Base-by-base conservation (phyloP, 2,797 vertebrate species). In the Corythornis leucogaster region DNA sequence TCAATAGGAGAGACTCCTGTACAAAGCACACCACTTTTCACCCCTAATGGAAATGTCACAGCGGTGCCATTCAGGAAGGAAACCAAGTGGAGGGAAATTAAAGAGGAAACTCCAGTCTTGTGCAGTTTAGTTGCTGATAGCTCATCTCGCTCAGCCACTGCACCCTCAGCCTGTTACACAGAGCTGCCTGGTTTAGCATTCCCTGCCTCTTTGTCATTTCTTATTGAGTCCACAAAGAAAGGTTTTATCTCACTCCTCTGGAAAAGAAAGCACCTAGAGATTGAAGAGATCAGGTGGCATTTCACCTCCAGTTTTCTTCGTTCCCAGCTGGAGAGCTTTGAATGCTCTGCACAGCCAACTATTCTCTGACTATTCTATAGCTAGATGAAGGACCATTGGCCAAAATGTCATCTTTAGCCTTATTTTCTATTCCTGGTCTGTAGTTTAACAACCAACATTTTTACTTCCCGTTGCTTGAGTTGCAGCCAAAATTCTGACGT, bases 401-500 rank as follows among this genome's bases (percentile, higher is more conserved):
- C 97, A 96, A 96, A 97, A 96, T 87, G 73, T 91, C 93, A 87
- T 95, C 96, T 94, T 92, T 94, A 93, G 90, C 84, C 94, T 96
- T 93, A 95, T 96, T 97, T 97, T 96, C 92, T 92, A 87, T 96
- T 97, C 85, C 94, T 95, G 93, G 74, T 89, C 76, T 94, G 87
- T 63, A 95, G 93, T 97, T 98, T 97, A 98, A 97, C 95, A 97
- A 97, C 91, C 90, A 94, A 90, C 93, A 89, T 97, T 98, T 97
- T 96, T 92, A 96, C 97, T 97, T 97, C 95, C 97, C 6, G 33
- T 96, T 95, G 97, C 92, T 98, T 98, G 97, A 97, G 96, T 96
- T 92, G 93, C 94, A 97, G 98, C 97, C 97, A 98, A 93, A 96
- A 96, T 95, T 97, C 97, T 97, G 98, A 97, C 77, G 59, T 92